Evolutionary conservation across 2,888 invertebrate genomes (phyloP), one percentile per base, ranked within the genome.

Genomic region (Andrena flavipes): DNA sequence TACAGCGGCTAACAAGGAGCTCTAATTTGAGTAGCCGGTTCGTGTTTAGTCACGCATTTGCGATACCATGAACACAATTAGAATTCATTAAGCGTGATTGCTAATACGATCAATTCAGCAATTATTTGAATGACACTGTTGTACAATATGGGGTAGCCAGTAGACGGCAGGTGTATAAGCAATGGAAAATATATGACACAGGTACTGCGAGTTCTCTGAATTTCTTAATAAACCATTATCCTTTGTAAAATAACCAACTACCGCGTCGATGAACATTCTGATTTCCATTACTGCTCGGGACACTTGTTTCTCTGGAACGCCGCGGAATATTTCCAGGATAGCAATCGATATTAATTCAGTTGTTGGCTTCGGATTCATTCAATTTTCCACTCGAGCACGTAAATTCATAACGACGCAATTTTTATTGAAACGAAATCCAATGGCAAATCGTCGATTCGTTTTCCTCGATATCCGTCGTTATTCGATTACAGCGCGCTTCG

Each of bases 311-410:
- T 23, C 56, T 20, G 33, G 72, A 26, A n/a, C 35, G 2, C 20
- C 48, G 23, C 42, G 23, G n/a, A 48, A 56, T 42, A 33, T 23
- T 20, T 48, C 51, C 64, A 30, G 64, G 10, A 20, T 2, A 48
- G 35, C 20, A 65, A 74, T 77, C 77, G 65, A 77, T 51, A 75
- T 74, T 77, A 74, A 77, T 74, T 77, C 65, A 29, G 23, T 74
- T 74, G 65, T 51, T 74, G 65, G 49, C 60, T 60, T 42, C 65
- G 48, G 33, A 64, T 60, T 75, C 75, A 26, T 77, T 62, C 60
- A 65, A 77, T 77, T 77, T 67, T 42, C 60, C 29, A 48, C 35
- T 20, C 35, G 35, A 23, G 30, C 51, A 62, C 67, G 42, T 51
- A 49, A 65, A 51, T 13, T 59, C 20, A n/a, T 60, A 67, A 75